Base-by-base conservation (phyloP, 2,888 invertebrate species). In the Achlya flavicornis region DNA sequence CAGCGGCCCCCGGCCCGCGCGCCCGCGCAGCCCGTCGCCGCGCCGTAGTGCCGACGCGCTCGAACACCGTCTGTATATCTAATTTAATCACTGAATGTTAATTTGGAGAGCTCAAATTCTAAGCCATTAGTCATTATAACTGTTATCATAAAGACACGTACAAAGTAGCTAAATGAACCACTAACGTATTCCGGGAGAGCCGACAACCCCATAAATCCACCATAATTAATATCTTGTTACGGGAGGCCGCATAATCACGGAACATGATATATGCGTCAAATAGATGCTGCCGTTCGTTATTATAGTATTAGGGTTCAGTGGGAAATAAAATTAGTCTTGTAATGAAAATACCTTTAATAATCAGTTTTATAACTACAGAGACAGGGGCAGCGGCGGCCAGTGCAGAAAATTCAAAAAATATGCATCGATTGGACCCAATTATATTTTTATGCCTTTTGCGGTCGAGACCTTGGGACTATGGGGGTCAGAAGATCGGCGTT, bases 161-260 rank as follows among this genome's bases (percentile, higher is more conserved):
- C 19, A 59, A 59, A 35, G 38, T 59, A 60, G 60, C 19, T 60
- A 60, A 60, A 41, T 60, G 60, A 60, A 53, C 53, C 19, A 73
- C 66, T 68, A 73, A 57, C 63, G 48, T 46, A 63, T 58, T 62
- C 66, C 62, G 4, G 48, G 64, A 53, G 61, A 61, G 68, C 68
- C 65, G 67, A 65, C 72, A 71, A 63, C 66, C 58, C 64, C 77
- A 78, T 82, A 78, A 79, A 83, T 82, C 76, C 75, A 61, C 71
- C 62, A 71, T 83, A 83, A 83, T 83, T 82, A 83, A 83, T 83
- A 77, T 75, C 78, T 74, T 71, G 78, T 80, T 81, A 75, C 74
- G 64, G 68, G 72, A 70, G 65, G 74, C 70, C 69, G 64, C 70
- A 53, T 53, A 53, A 67, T 63, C 63, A 59, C 61, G 66, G 63